Conservation (phyloP, 2,113 vertebrate species). For the Anoura caudifer region DNA sequence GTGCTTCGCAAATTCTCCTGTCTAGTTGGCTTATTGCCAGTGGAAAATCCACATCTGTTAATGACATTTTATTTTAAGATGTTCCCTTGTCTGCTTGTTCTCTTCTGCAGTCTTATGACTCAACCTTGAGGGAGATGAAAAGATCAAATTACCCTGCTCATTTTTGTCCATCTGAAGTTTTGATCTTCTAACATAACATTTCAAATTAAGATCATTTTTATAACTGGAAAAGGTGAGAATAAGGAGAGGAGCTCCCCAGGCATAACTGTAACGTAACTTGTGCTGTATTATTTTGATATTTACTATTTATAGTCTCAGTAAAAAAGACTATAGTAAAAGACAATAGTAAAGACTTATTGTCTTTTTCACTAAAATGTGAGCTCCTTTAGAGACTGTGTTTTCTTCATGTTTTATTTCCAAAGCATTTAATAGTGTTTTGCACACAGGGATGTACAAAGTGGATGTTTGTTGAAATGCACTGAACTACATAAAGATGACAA, state of each 20-base stretch:
- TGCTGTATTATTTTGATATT: not conserved
- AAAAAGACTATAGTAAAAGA: no score
- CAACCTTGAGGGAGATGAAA: constrained; percentile 28
- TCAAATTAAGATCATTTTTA: constrained; percentile 35
- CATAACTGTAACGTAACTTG: not conserved
- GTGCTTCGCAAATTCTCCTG: not conserved
- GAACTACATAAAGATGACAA: not conserved
- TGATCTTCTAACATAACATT: constrained; percentile 36
- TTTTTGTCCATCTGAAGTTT: constrained; percentile 41
- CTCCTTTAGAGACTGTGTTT: not conserved
- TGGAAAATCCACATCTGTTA: not conserved
- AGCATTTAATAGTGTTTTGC: not conserved
- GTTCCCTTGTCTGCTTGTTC: not conserved
- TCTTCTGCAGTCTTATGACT: constrained; percentile 24
- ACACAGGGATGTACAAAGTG: not conserved
- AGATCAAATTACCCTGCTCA: constrained; percentile 45
- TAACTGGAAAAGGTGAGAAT: not conserved
- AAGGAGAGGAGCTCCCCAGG: not conserved
- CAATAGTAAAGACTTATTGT: no score
- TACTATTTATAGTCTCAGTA: constrained; percentile 14
- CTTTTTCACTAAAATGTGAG: not conserved
- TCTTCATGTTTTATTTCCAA: not conserved
- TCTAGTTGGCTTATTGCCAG: not conserved
- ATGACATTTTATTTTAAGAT: constrained; percentile 48
- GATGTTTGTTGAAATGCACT: not conserved